Evolutionary conservation across 2,113 vertebrate species (phyloP), one percentile per base, ranked within the genome.

Genomic region (Coryphaenoides rupestris): DNA sequence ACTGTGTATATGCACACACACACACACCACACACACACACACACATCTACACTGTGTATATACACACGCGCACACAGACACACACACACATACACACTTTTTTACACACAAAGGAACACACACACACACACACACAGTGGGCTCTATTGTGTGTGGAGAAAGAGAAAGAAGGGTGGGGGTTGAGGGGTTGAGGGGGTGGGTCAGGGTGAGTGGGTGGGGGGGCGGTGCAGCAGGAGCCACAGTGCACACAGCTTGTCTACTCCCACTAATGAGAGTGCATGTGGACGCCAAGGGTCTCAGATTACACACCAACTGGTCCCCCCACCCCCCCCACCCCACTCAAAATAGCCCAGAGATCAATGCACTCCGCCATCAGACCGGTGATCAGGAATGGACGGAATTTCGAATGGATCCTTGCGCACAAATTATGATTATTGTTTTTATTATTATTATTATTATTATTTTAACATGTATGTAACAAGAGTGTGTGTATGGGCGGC

Each of bases 231-330:
- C 1, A 40, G 33, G 33, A 40, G 33, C 13, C 33, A 40, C 17
- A 53, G 17, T 50, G 47, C 19, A 53, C 19, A 53, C 19, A 53
- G 19, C 19, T 53, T 21, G 19, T 13, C 19, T 55, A 23, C 23
- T 45, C 62, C 68, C 59, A 21, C 40, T 16, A 14, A 60, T 60
- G 61, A 65, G 52, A 53, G 45, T 21, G 46, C 66, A 57, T 54
- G 26, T 19, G 23, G 26, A 60, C 26, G 21, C 64, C n/a, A n/a
- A n/a, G 55, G 49, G 76, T 60, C 21, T 84, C 77, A 67, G 16
- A 50, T 84, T 77, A 62, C 81, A 81, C 60, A n/a, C 56, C 21
- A 61, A 73, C 68, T 63, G 65, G 72, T 66, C 75, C 61, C 49
- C 55, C 57, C 21, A 1, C 40, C n/a, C 54, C 50, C 63, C 45